Evolutionary conservation across 1,140 invertebrate genomes (phyloP).

Genomic region (Eueides isabella): DNA sequence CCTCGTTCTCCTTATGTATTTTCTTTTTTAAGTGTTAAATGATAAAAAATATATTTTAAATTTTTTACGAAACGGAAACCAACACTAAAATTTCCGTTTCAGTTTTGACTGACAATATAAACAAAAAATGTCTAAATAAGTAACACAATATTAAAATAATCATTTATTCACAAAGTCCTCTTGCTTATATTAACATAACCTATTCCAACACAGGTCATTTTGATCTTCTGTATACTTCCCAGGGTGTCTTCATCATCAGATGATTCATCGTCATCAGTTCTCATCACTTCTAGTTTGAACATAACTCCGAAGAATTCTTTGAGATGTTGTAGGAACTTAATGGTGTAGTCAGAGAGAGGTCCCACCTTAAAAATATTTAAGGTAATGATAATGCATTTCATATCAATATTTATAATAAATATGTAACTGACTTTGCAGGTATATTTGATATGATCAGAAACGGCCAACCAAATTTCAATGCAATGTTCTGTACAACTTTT

Average conservation of each 20-base stretch:
- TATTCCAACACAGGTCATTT: conserved; percentile 96
- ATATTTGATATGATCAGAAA: too few relatives aligned
- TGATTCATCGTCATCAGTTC: conserved; percentile 82
- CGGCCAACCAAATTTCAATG: too few relatives aligned
- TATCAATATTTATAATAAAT: too few relatives aligned
- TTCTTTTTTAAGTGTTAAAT: too few relatives aligned
- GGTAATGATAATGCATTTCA: too few relatives aligned
- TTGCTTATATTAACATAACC: conserved; percentile 97
- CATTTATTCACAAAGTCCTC: conserved; percentile 84
- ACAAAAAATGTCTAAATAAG: conserved; percentile 36
- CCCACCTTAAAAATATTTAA: conserved; percentile 80
- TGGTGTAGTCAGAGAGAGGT: conserved; percentile 87
- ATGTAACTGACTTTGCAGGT: too few relatives aligned
- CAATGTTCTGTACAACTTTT: too few relatives aligned
- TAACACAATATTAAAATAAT: conserved; percentile 18
- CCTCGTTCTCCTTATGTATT: too few relatives aligned
- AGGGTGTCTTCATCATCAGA: conserved; percentile 78
- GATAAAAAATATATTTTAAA: too few relatives aligned
- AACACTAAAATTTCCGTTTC: too few relatives aligned
- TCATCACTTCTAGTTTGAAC: conserved; percentile 93
- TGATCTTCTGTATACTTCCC: conserved; percentile 87
- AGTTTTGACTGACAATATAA: too few relatives aligned
- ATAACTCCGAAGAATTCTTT: conserved; percentile 95
- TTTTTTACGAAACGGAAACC: too few relatives aligned
- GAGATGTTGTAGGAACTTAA: conserved; percentile 94